phyloP scores from a whole-genome alignment of 2,888 invertebrate genomes.

The Diaphora mendica region DNA sequence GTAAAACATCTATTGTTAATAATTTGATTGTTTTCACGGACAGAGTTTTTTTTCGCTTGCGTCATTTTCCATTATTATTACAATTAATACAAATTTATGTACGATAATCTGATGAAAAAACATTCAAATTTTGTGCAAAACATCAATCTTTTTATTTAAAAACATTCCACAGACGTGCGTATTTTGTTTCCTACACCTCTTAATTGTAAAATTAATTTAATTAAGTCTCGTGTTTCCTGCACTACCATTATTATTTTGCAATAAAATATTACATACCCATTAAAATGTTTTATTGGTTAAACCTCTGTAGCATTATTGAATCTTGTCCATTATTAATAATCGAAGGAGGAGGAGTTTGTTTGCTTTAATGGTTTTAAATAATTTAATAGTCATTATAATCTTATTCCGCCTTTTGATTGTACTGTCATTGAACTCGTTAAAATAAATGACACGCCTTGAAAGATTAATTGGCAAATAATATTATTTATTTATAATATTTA shows the following conservation, averaged over 20 bases:
- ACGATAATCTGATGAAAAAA: slow-evolving; percentile 24
- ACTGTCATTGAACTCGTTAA: background rate
- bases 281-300: slow-evolving; percentile 1
- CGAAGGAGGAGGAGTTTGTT: background rate
- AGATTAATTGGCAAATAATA: background rate
- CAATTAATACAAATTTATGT: slow-evolving; percentile 25
- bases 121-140: slow-evolving; percentile 22
- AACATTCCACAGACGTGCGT: slow-evolving; percentile 8
- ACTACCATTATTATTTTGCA: slow-evolving; percentile 11
- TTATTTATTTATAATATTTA: no score
- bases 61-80: slow-evolving; percentile 27
- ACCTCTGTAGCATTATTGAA: background rate
- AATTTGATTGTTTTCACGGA: slow-evolving; percentile 23
- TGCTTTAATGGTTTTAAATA: background rate
- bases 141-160: background rate
- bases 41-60: slow-evolving; percentile 28
- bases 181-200: slow-evolving; percentile 23
- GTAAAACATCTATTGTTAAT: slow-evolving; percentile 3
- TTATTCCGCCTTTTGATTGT: background rate
- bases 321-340: background rate
- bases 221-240: slow-evolving; percentile 27
- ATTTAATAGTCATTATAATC: background rate
- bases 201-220: background rate
- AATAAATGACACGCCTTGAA: background rate
- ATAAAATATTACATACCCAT: background rate